A percentile compares a stretch with the other conserved stretches of the same genome.
These are phyloP conservation scores for Acipenser transmontanus DNA, from an alignment of 2,797 vertebrate species.

Conservation along the genomic window DNA sequence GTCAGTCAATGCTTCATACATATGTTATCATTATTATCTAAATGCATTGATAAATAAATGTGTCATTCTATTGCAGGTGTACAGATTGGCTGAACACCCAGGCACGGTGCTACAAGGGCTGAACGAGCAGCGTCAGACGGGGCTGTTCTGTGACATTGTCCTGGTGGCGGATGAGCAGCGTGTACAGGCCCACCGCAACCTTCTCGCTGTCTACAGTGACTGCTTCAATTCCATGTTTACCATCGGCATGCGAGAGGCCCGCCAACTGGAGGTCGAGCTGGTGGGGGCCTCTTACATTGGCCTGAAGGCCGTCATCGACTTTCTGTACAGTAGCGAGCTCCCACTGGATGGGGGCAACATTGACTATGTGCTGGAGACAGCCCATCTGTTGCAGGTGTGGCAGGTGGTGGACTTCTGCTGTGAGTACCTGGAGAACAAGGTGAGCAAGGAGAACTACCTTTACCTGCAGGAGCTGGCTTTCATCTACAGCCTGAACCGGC, in stretches of 20 bases:
- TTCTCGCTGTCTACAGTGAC: conserved; percentile 82
- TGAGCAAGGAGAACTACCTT: conserved; percentile 85
- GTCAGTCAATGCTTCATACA: too few species aligned
- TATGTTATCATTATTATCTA: too few species aligned
- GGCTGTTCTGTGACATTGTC: conserved; percentile 82
- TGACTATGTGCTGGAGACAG: conserved; percentile 76
- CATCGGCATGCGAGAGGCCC: conserved; percentile 85
- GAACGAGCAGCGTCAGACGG: conserved; percentile 72
- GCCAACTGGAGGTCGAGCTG: conserved; percentile 83
- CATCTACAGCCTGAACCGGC: conserved; percentile 82
- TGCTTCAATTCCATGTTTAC: conserved; percentile 97
- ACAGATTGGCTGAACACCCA: conserved; percentile 68
- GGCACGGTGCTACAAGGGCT: conserved; percentile 72
- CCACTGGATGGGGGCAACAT: conserved; percentile 81
- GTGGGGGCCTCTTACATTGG: conserved; percentile 78
- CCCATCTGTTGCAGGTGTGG: conserved; percentile 90
- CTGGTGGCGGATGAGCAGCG: conserved; percentile 75
- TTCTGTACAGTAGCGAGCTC: conserved; percentile 81
- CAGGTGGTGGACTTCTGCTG: conserved; percentile 90
- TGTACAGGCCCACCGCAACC: conserved; percentile 77
- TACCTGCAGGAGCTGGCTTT: conserved; percentile 86
- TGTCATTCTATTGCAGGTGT: conserved; percentile 57
- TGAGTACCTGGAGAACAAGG: conserved; percentile 84
- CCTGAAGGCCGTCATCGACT: conserved; percentile 83
- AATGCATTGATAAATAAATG: too few species aligned